Base-by-base conservation (phyloP, 2,888 invertebrate species). In the Ceramica pisi region DNA sequence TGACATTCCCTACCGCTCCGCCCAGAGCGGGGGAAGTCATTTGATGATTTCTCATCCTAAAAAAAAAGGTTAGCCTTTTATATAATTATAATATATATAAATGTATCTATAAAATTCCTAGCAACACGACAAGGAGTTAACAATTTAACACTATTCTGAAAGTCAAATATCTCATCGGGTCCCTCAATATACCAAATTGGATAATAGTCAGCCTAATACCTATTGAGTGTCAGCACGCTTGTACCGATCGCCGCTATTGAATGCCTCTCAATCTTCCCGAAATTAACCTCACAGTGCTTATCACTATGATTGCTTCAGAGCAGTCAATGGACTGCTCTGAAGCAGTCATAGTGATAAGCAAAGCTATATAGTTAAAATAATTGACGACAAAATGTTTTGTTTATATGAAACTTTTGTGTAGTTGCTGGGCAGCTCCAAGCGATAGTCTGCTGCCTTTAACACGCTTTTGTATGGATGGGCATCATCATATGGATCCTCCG, bases 161-260 rank as follows among this genome's bases (percentile, higher is more conserved):
- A 19, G 44, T 46, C 16, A 55, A 19, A 19, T 19, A 8, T 4
- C 23, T 7, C 2, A 19, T 16, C 31, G 16, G 19, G 19, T 62
- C 21, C 50, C 26, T 44, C 12, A 46, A 38, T 57, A 51, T 16
- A 21, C 6, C 62, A 23, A 71, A 75, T 75, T 75, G 79, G 62
- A 53, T 79, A 79, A 75, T 62, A 71, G 41, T 31, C 19, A 48
- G 61, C n/a, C 16, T 31, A 60, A 35, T 46, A 14, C 14, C 21
- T n/a, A 56, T 56, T 21, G 35, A 35, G 56, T 38, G 14, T 38
- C 56, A 56, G 14, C 14, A 38, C 35, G 21, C 35, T 56, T 56
- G 31, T 10, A 35, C n/a, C 10, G 12, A 50, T 21, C 21, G 35
- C n/a, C 35, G 5, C 12, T 16, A 31, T n/a, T 35, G n/a, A 56